phyloP scores from a whole-genome alignment of 2,888 invertebrate species.

The Germaria angustata region DNA sequence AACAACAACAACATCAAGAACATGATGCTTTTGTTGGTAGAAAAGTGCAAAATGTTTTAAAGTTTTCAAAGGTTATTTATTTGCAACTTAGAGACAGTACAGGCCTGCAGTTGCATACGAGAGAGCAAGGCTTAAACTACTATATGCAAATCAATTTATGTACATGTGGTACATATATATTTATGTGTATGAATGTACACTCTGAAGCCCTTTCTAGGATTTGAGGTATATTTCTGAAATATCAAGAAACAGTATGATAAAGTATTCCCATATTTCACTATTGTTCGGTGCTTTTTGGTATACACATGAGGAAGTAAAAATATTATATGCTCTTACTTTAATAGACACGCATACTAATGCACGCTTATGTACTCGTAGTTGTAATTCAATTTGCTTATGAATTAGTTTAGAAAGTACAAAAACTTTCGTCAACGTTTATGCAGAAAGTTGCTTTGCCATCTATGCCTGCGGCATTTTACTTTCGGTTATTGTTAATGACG shows the following conservation, averaged over 20 bases:
- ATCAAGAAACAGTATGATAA: too few relatives aligned
- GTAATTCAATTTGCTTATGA: slow-evolving; percentile 56
- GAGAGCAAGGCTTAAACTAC: neutral
- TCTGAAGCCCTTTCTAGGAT: too few relatives aligned
- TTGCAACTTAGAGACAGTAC: slow-evolving; percentile 3
- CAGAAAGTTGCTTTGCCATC: slow-evolving; percentile 30
- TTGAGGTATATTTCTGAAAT: too few relatives aligned
- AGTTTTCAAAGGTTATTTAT: slow-evolving; percentile 19
- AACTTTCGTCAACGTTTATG: slow-evolving; percentile 54
- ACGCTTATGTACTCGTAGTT: neutral
- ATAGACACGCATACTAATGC: neutral
- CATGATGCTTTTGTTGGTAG: neutral
- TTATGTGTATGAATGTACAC: too few relatives aligned
- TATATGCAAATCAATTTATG: too few relatives aligned
- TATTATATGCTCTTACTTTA: neutral
- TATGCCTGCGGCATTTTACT: slow-evolving; percentile 18
- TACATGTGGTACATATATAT: too few relatives aligned
- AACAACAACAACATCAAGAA: slow-evolving; percentile 40
- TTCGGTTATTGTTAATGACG: slow-evolving; percentile 23
- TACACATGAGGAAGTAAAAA: neutral
- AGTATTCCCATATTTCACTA: neutral
- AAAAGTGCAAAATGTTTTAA: neutral
- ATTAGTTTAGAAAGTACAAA: slow-evolving; percentile 56
- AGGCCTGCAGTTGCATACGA: neutral
- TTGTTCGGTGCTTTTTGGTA: neutral